Evolutionary conservation across 2,113 vertebrate species (phyloP), one percentile per base, ranked within the genome.

Genomic region (Prinia subflava): DNA sequence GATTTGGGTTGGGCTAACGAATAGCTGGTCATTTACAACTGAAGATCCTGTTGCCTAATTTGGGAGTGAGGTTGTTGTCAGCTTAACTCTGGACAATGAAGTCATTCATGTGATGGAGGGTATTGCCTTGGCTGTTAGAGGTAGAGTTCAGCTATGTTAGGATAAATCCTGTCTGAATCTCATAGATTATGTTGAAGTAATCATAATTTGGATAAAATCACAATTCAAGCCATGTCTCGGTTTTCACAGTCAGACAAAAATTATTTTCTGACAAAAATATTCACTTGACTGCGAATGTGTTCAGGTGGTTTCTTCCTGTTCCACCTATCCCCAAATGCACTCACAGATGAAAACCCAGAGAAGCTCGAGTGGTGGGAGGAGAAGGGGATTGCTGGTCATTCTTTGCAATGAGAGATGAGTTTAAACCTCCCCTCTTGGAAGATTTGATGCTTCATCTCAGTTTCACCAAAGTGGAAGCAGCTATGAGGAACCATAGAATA

Each of bases 21-120:
- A 44, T 12, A 47, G 15, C 42, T n/a, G 53, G 19, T 52, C 7
- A 23, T 15, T 76, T 74, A 35, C 22, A 57, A 4, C 1, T 68
- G 49, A 47, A 65, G 13, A 23, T 47, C 10, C n/a, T 42, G 11
- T 60, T 93, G 39, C 31, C 90, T 87, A 1, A 13, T 70, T 77
- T 44, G 8, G 60, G 20, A 87, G 52, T 84, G 91, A 94, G 85
- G 78, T 59, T 93, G 69, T 95, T 96, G 86, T 96, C 96, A 96
- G 3, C 46, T 41, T 74, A 63, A 90, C 83, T 83, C 86, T 75
- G 87, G 69, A 50, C 23, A 75, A 9, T 96, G 70, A 97, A 94
- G 78, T 95, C 86, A 97, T 90, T 83, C 23, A 24, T 70, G 24
- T 64, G 37, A 37, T 95, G 88, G 49, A 20, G 37, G 63, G 53